Evolutionary conservation across 2,113 vertebrate genomes (phyloP).

Genomic region (Channa argus): DNA sequence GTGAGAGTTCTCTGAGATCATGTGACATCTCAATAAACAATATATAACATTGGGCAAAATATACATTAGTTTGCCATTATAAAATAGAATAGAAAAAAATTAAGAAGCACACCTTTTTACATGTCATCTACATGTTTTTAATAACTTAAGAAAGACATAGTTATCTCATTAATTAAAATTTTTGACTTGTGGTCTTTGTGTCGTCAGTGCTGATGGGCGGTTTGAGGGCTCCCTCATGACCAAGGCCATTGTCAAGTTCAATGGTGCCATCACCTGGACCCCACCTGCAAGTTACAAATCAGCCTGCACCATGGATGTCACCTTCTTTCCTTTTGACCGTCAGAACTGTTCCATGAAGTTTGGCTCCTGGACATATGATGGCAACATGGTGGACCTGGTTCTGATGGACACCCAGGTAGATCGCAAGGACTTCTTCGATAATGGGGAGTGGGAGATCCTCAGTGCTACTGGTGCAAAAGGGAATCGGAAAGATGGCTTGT

Average conservation of each 20-base stretch:
- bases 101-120: no score
- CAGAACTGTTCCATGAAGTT: slow-evolving; percentile 99
- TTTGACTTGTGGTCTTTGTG: slow-evolving; percentile 7
- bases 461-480: slow-evolving; percentile 91
- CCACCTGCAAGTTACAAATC: slow-evolving; percentile 97
- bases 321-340: slow-evolving; percentile 95
- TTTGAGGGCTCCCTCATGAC: slow-evolving; percentile 98
- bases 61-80: background rate
- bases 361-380: slow-evolving; percentile 97
- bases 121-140: no score
- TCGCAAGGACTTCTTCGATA: slow-evolving; percentile 97
- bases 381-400: slow-evolving; percentile 93
- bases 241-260: slow-evolving; percentile 91
- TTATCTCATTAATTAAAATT: background rate
- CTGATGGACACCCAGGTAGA: slow-evolving; percentile 92
- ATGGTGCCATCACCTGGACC: slow-evolving; percentile 90
- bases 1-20: slow-evolving; percentile 74
- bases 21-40: background rate
- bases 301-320: slow-evolving; percentile 97
- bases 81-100: background rate
- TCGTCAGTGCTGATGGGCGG: slow-evolving; percentile 91
- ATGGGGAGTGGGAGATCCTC: slow-evolving; percentile 97
- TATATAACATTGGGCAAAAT: background rate
- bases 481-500: slow-evolving; percentile 87
- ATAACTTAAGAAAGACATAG: no score